A percentile compares a stretch with the other conserved stretches of the same genome.
These are phyloP conservation scores for Gila orcuttii DNA, from an alignment of 2,113 vertebrate species.

Conservation along the genomic window DNA sequence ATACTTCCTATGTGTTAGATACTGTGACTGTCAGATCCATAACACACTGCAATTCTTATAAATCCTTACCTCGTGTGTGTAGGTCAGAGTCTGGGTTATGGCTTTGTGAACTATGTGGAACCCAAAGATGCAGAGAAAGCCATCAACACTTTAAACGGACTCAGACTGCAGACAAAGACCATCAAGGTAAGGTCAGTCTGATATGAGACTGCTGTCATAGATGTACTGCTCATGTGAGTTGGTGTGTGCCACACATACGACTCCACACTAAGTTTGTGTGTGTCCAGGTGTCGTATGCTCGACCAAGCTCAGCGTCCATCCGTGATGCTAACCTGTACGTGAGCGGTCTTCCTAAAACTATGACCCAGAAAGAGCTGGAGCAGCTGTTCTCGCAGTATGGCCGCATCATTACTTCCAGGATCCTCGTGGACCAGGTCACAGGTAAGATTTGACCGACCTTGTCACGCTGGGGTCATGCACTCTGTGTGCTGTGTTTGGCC, in stretches of 20 bases:
- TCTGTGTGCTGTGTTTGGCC: too few relatives aligned
- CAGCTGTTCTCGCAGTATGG: constrained; percentile 98
- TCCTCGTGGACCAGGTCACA: constrained; percentile 96
- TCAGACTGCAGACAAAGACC: constrained; percentile 99
- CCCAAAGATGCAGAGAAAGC: constrained; percentile 98
- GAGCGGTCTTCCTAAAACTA: constrained; percentile 96
- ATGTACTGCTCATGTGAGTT: not conserved
- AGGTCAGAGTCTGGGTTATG: constrained; percentile 98
- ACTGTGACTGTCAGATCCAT: not conserved
- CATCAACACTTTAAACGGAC: constrained; percentile 95
- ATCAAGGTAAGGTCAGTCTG: constrained; percentile 86
- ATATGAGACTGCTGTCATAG: not conserved
- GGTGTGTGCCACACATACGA: not conserved
- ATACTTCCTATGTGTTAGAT: not conserved
- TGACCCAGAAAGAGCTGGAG: constrained; percentile 97
- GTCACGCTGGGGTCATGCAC: too few relatives aligned
- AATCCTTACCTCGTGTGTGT: constrained; percentile 26
- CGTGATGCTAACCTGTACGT: constrained; percentile 98
- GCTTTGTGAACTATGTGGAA: constrained; percentile 98
- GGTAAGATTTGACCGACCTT: constrained; percentile 78
- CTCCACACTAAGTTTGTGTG: not conserved
- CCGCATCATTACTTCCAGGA: constrained; percentile 98
- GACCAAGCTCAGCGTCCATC: constrained; percentile 97
- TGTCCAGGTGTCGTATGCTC: constrained; percentile 89
- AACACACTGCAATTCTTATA: not conserved